Base-by-base conservation (phyloP, 2,113 vertebrate species). In the Rhinoptilus africanus region DNA sequence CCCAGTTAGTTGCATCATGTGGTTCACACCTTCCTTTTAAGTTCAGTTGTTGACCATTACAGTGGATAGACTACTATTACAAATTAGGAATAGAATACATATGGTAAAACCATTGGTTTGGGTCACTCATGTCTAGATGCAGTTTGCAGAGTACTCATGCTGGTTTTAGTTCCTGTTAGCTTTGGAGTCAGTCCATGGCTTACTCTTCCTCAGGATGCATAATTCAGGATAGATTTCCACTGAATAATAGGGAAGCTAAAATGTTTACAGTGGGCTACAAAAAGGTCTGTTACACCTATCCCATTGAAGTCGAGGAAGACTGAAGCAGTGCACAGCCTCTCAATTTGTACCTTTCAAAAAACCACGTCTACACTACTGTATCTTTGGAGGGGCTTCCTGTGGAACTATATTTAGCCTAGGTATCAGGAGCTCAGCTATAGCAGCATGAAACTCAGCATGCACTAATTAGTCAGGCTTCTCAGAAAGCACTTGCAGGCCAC, bases 361-460 rank as follows among this genome's bases (percentile, higher is more conserved):
- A 14, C 30, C 30, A 39, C 23, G 35, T 64, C 41, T 59, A 24
- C 4, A 24, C n/a, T 89, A 8, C 62, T 19, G 24, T 15, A 64
- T 45, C 48, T 76, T 85, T 60, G 34, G 62, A 72, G 66, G 84
- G 92, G 71, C 74, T 95, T 89, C 91, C 85, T 78, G 84, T 62
- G 59, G 86, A 48, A 81, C 73, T 96, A 81, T 92, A 67, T 89
- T 93, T 92, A 94, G 77, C 76, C 30, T 41, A 62, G 64, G 56
- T 56, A 60, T 47, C n/a, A 45, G 87, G 45, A 96, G 39, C 66
- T 87, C 60, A 85, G 89, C 63, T 48, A 30, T 12, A 92, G 78
- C 89, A 90, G 89, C 72, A 74, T 23, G 63, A 41, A 74, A 47
- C 93, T 85, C 94, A 97, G 94, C 84, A 45, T 59, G 89, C 43